A percentile compares a stretch with the other conserved stretches of the same genome.
Evolutionary conservation across 92 coral and sea anemone genomes (phyloP).

Genomic region (Parazoanthus swiftii): DNA sequence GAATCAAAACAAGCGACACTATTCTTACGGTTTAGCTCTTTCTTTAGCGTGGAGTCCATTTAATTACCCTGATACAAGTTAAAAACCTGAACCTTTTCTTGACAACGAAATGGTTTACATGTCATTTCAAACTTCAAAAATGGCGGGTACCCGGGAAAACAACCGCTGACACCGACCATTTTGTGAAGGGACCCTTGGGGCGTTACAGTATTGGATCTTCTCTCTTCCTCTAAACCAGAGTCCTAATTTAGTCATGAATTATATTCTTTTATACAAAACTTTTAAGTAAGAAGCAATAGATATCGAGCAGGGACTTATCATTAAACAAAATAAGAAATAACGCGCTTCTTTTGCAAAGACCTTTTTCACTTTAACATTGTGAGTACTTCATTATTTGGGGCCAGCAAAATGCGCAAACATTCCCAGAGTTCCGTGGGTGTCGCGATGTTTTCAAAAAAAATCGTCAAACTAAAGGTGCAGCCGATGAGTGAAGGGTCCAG

Average conservation of each 20-base stretch:
- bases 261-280: background rate
- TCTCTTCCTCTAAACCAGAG: background rate
- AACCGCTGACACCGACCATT: slow-evolving; percentile 37
- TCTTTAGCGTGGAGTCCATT: slow-evolving; percentile 77
- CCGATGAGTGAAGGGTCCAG: background rate
- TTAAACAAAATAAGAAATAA: too few relatives aligned
- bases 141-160: slow-evolving; percentile 58
- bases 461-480: slow-evolving; percentile 31
- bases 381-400: slow-evolving; percentile 4
- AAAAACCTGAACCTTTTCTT: background rate
- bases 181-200: background rate
- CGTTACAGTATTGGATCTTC: background rate
- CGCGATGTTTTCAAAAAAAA: background rate
- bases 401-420: background rate
- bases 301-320: too few relatives aligned
- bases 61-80: background rate
- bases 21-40: slow-evolving; percentile 77
- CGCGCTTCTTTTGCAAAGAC: background rate
- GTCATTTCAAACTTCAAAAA: slow-evolving; percentile 48
- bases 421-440: slow-evolving; percentile 12
- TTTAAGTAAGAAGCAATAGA: background rate
- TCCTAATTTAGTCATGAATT: too few relatives aligned
- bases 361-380: background rate
- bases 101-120: too few relatives aligned
- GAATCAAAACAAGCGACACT: background rate